Base-by-base conservation (phyloP, 2,888 invertebrate species). In the Scelioninae gen. 2 region DNA sequence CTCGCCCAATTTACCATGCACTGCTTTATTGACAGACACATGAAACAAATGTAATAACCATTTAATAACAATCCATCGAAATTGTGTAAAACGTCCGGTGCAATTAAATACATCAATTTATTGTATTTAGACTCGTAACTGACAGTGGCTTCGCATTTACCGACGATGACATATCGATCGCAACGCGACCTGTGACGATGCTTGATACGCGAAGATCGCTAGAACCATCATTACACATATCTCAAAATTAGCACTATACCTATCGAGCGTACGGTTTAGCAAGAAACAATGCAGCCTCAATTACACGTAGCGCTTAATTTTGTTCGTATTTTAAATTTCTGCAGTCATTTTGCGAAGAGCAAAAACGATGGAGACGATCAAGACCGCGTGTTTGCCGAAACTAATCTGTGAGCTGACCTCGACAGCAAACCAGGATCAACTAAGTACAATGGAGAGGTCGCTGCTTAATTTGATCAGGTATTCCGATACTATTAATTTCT, bases 361-460 rank as follows among this genome's bases (percentile, higher is more conserved):
- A 1, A 88, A 88, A 81, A 87, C 90, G 79, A 82, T 90, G 82
- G 83, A 88, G 67, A 90, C 89, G 9, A 90, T 91, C 76, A 90
- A 90, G 84, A 90, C 88, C 70, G 89, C 90, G 9, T 91, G 91
- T 81, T 85, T 91, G 60, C 91, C 91, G 2, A 91, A 91, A 85
- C 85, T 91, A 74, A 90, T 91, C 68, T 91, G 91, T 81, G 91
- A 91, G 83, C 83, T 91, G 79, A 90, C 90, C 73, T 90, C 91
- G 11, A 88, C 89, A 15, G 87, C 89, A 15, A 87, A 89, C 77
- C 90, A 89, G 76, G 89, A 90, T 70, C 89, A 89, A 76, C 83
- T 91, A 50, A 89, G 90, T 31, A 90, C 90, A 63, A 90, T 90
- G 76, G 91, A 91, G 81, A 89, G 88, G 79, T 88, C 89, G 4